Evolutionary conservation across 1,140 invertebrate genomes (phyloP), one percentile per base, ranked within the genome.

Genomic region (Sinella curviseta): DNA sequence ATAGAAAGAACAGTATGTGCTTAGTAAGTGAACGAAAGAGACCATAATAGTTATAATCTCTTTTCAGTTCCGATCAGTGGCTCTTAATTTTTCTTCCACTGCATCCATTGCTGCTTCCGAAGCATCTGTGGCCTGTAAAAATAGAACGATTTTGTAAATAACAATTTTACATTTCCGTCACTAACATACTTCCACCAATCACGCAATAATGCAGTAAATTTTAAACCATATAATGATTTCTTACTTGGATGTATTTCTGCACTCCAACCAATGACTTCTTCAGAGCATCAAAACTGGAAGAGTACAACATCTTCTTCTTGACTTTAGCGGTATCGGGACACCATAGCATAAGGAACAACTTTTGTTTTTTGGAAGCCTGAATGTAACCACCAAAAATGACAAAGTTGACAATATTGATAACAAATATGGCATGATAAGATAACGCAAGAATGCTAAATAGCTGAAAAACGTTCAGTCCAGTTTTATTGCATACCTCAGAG

Each of bases 241-340:
- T 84, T 82, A 89, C 91, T 87, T 99, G 97, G 87, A 98, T 95
- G 90, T 97, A 97, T 89, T 97, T 97, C 89, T 96, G 95, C 84
- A 98, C 94, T 85, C 97, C 97, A 81, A 96, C 94, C 85, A 98
- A 89, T 80, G 96, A 95, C 87, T 97, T 96, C 90, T 97, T 97
- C 84, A 98, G 89, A 84, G 96, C 96, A 88, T 97, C 95, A 86
- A 97, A 98, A 85, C 95, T 97, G 90, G 94, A 94, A 74, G 97
- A 97, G 89, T 98, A 98, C 90, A 98, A 93, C 96, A 98, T 98
- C 93, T 98, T 98, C 94, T 97, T 97, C 91, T 97, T 98, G 79
- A 98, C 94, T 88, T 95, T 96, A 85, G 96, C 95, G 86, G 93
- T 95, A 88, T 98, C 96, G 34, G 97, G 97, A 90, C 95, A 97